These are phyloP conservation scores for Patella pellucida DNA, from an alignment of 2,888 invertebrate species.

Conservation along the genomic window DNA sequence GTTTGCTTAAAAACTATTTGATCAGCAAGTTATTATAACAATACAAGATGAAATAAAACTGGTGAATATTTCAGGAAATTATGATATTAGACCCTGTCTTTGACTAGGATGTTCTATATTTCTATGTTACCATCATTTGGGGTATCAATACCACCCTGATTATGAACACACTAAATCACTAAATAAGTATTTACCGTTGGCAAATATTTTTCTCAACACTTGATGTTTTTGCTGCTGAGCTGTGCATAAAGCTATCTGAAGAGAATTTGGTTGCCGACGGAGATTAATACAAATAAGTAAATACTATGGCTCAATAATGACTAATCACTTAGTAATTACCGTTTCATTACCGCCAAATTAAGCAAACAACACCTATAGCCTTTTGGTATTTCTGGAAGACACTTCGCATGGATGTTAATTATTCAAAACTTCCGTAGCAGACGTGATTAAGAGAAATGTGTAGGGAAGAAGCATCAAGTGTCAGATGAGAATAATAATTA, in stretches of 20 bases:
- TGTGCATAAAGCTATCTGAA: too few species aligned
- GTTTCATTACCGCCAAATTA: slow-evolving; percentile 1
- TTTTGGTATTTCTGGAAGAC: slow-evolving; percentile 5
- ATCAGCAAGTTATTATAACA: slow-evolving; percentile 2
- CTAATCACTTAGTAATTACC: slow-evolving; percentile 3
- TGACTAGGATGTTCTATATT: too few species aligned
- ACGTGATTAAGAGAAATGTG: slow-evolving; percentile 4
- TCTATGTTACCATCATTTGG: too few species aligned
- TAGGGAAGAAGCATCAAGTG: slow-evolving; percentile 3
- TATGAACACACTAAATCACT: background rate
- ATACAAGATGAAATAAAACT: background rate
- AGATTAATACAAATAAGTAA: background rate
- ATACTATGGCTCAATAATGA: slow-evolving; percentile 7
- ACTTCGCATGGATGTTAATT: slow-evolving; percentile 1
- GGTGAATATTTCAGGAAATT: slow-evolving; percentile 5
- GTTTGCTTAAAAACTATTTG: slow-evolving; percentile 8
- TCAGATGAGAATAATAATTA: slow-evolving; percentile 1
- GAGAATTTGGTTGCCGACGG: too few species aligned
- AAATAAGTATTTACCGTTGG: slow-evolving; percentile 2
- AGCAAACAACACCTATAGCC: slow-evolving; percentile 9
- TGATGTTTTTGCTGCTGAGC: background rate
- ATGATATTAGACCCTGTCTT: background rate
- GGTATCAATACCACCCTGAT: too few species aligned
- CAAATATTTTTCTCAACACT: slow-evolving; percentile 1
- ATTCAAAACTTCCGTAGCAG: slow-evolving; percentile 6